phyloP scores from a whole-genome alignment of 2,888 invertebrate genomes.

The Chrysotoxum bicinctum region DNA sequence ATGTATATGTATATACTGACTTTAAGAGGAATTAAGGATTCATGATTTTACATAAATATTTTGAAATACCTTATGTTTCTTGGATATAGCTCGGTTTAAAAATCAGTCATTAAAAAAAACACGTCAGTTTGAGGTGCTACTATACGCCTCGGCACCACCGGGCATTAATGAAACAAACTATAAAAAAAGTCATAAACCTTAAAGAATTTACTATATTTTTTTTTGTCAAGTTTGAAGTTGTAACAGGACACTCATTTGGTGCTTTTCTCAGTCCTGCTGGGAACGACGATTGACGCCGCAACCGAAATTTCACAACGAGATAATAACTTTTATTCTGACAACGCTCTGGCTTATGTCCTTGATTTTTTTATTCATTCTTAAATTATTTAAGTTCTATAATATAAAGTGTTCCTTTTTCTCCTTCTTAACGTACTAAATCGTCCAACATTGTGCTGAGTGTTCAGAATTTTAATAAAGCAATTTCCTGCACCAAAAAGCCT shows the following conservation, averaged over 20 bases:
- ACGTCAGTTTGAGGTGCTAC: no score
- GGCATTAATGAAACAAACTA: not conserved
- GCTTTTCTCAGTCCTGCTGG: not conserved
- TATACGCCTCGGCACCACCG: not conserved
- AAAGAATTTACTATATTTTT: not conserved
- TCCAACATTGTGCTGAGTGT: conserved; percentile 18
- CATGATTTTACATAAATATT: no score
- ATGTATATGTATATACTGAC: no score
- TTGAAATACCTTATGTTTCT: no score
- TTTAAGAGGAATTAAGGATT: no score
- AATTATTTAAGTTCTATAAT: conserved; percentile 8
- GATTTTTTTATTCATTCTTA: not conserved
- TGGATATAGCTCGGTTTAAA: no score
- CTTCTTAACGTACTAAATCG: not conserved
- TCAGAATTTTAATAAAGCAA: conserved; percentile 44
- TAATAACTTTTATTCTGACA: conserved; percentile 10
- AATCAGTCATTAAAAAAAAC: no score
- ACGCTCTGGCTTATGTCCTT: not conserved
- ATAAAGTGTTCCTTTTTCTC: not conserved
- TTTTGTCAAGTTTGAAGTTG: not conserved
- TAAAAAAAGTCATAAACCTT: not conserved
- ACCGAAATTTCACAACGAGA: not conserved
- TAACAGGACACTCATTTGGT: not conserved
- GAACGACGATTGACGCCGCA: no score
- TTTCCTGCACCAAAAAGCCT: conserved; percentile 25